These are phyloP conservation scores for Aquatica leii DNA, from an alignment of 2,888 invertebrate genomes.

Conservation along the genomic window DNA sequence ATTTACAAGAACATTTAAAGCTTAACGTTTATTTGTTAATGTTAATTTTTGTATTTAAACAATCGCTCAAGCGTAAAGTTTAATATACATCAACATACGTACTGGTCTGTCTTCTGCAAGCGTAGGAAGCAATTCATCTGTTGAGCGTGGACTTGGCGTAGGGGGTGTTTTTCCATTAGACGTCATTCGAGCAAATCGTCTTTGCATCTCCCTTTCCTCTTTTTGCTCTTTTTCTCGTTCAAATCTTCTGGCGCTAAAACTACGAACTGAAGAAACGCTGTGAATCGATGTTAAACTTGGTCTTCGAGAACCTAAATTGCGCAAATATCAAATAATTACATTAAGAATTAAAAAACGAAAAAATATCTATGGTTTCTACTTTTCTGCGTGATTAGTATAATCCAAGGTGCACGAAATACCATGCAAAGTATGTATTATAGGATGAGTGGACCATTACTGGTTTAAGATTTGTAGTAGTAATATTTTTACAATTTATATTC, in stretches of 20 bases:
- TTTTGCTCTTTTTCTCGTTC: constrained; percentile 84
- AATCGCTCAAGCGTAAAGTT: too few relatives aligned
- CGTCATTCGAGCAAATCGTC: constrained; percentile 72
- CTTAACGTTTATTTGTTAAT: constrained; percentile 2
- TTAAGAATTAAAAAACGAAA: too few relatives aligned
- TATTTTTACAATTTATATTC: too few relatives aligned
- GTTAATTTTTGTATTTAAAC: background rate
- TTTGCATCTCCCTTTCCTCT: constrained; percentile 81
- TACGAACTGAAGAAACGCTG: constrained; percentile 83
- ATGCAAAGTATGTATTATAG: too few relatives aligned
- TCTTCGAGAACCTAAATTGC: constrained; percentile 83
- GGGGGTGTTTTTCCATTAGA: constrained; percentile 64
- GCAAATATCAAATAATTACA: too few relatives aligned
- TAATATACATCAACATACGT: constrained; percentile 36
- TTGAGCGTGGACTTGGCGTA: constrained; percentile 83
- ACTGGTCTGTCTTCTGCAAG: constrained; percentile 84
- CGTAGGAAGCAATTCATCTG: constrained; percentile 82
- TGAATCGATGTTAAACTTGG: constrained; percentile 88
- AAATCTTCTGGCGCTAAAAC: constrained; percentile 81
- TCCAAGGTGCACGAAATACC: too few relatives aligned
- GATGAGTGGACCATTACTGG: too few relatives aligned
- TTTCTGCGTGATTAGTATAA: too few relatives aligned
- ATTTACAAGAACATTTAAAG: constrained; percentile 4
- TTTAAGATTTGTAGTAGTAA: too few relatives aligned
- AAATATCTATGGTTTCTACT: too few relatives aligned